Percentiles rank a stretch among this genome's conserved stretches.
These are phyloP conservation scores for Bombus haemorrhoidalis DNA, from an alignment of 1,140 invertebrate species.

Conservation along the genomic window DNA sequence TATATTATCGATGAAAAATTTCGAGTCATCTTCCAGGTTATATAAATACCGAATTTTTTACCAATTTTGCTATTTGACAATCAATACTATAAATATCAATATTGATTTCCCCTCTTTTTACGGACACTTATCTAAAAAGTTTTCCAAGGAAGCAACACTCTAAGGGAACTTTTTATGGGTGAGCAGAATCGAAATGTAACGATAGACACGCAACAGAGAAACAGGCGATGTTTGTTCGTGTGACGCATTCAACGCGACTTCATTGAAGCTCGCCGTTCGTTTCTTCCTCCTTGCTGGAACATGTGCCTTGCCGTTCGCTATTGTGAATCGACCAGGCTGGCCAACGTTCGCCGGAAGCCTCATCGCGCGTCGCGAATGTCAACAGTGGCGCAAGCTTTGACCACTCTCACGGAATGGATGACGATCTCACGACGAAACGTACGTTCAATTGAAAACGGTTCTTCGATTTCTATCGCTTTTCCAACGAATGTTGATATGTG, in stretches of 20 bases:
- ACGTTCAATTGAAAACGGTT: background rate
- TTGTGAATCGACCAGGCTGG: conserved; percentile 13
- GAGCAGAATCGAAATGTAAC: background rate
- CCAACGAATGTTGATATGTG: background rate
- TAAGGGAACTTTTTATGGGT: background rate
- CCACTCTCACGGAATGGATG: background rate
- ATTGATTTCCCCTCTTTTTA: no score
- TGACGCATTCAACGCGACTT: background rate
- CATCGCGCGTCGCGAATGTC: background rate
- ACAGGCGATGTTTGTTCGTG: background rate
- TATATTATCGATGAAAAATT: background rate
- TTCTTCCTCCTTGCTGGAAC: conserved; percentile 6
- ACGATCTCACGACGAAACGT: background rate
- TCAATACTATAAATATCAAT: background rate
- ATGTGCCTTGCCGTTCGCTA: background rate
- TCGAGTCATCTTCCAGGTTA: background rate
- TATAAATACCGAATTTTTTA: background rate
- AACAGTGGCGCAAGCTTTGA: conserved; percentile 11
- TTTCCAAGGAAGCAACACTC: no score
- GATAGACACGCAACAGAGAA: background rate
- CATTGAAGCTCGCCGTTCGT: background rate
- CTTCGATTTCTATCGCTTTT: background rate
- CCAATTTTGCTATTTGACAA: background rate
- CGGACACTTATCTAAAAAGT: no score
- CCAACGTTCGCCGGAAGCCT: conserved; percentile 17